Evolutionary conservation across 2,113 vertebrate genomes (phyloP), one percentile per base, ranked within the genome.

Genomic region (Sebastes schlegelii): DNA sequence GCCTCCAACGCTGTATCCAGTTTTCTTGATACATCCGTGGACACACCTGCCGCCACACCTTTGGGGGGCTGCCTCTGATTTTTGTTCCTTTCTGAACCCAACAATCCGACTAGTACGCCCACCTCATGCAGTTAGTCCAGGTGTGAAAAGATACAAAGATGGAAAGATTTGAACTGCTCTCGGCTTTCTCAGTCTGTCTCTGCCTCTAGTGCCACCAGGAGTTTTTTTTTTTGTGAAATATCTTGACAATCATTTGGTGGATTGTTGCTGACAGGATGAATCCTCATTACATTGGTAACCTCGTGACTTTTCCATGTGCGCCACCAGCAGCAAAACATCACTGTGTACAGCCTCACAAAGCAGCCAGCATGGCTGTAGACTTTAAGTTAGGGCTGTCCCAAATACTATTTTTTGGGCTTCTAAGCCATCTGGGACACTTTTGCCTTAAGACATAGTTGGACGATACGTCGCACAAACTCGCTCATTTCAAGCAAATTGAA

Each of bases 401-500:
- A 34, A 34, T 34, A 34, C 26, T 34, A 34, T 34, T 34, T 5
- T n/a, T 34, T 34, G 26, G 26, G 26, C 26, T 34, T 34, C 26
- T 34, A 34, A 34, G 26, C 26, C 26, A 34, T 34, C 26, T 34
- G 26, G 26, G 26, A 34, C 26, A 23, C 12, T 34, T 34, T 34
- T 10, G 8, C 61, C 11, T 49, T 65, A 7, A n/a, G 11, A 64
- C 1, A 16, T 68, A 34, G 40, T 58, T 0, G 0, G 19, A 69
- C 7, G 7, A 14, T 60, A 75, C 6, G 2, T 66, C 1, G 40
- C 14, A 43, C 8, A 4, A 48, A 34, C 49, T 11, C 23, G 8
- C 49, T 76, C 16, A 45, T 43, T 84, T 77, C 42, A 60, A 58
- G 51, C 52, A 65, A 7, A 51, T 6, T 74, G 8, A 79, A 54